Base-by-base conservation (phyloP, 2,797 vertebrate genomes). In the Enteromius thamalakanensis region DNA sequence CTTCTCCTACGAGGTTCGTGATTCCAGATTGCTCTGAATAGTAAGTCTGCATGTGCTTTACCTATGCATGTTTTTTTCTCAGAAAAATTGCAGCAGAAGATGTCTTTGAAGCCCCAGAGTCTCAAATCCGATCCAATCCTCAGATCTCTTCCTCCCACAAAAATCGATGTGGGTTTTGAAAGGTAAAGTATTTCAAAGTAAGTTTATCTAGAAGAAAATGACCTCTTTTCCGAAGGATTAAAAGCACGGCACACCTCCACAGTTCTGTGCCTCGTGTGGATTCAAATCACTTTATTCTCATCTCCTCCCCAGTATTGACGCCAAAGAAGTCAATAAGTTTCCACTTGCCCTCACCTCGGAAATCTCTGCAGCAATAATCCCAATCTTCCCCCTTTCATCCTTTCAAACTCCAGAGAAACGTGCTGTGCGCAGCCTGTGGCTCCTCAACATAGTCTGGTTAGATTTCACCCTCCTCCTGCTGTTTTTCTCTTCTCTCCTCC, bases 401-500 rank as follows among this genome's bases (percentile, higher is more conserved):
- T 60, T n/a, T 49, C 34, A 53, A 51, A 49, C 65, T 69, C 74
- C 72, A 76, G 62, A 76, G 71, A 29, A 53, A 68, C 11, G 53
- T 69, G 49, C 49, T 55, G 62, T 67, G 62, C 37, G 15, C 75
- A 77, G 81, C 81, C 81, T 83, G 65, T 83, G 81, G 81, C 81
- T 83, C 29, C 29, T 45, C 74, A 68, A 23, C 12, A 42, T 68
- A 47, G 72, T 68, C 49, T 83, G 81, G 64, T 45, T 75, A 32
- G 64, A 77, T 83, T 45, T 76, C 62, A 83, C 74, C 64, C 81
- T 58, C 81, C 81, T 83, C 81, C 81, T 77, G 65, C 81, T 60
- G 74, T 76, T 76, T 67, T 76, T 76, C 49, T 69, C 40, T 83
- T 83, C 51, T 71, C 79, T 70, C 68, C 64, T 79, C 64, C 62